A percentile compares a stretch with the other conserved stretches of the same genome.
Conservation (phyloP, 2,888 invertebrate genomes). For the Acronicta aceris region DNA sequence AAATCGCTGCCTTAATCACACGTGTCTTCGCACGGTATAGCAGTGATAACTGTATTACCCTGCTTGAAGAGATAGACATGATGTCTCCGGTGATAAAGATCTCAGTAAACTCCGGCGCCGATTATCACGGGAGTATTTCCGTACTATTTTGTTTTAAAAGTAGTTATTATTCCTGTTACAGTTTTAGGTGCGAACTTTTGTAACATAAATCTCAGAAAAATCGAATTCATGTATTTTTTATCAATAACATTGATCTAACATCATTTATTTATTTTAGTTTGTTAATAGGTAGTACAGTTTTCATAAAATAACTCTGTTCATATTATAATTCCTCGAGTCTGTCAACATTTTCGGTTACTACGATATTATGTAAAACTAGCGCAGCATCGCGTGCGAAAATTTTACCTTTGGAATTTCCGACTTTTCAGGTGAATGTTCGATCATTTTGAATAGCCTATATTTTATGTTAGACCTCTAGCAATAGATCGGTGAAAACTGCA, state of each 20-base stretch:
- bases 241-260: conserved; percentile 20
- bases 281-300: conserved; percentile 22
- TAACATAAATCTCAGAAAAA: conserved; percentile 21
- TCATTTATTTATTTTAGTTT: conserved; percentile 26
- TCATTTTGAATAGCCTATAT: too few species aligned
- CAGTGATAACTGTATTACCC: not conserved
- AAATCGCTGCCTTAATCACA: not conserved
- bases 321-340: conserved; percentile 27
- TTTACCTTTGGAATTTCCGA: too few species aligned
- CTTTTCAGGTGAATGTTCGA: too few species aligned
- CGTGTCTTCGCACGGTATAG: not conserved
- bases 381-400: too few species aligned
- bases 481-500: too few species aligned
- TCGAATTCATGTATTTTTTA: conserved; percentile 20
- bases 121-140: conserved; percentile 45
- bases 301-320: conserved; percentile 12
- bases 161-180: conserved; percentile 48
- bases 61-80: conserved; percentile 11
- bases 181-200: too few species aligned
- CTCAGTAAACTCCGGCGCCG: conserved; percentile 37
- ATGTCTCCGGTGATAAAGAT: conserved; percentile 49
- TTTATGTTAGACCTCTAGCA: too few species aligned
- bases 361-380: too few species aligned
- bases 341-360: conserved; percentile 25
- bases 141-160: conserved; percentile 66